These are phyloP conservation scores for Euzophera pinguis DNA, from an alignment of 2,888 invertebrate genomes.

Conservation along the genomic window DNA sequence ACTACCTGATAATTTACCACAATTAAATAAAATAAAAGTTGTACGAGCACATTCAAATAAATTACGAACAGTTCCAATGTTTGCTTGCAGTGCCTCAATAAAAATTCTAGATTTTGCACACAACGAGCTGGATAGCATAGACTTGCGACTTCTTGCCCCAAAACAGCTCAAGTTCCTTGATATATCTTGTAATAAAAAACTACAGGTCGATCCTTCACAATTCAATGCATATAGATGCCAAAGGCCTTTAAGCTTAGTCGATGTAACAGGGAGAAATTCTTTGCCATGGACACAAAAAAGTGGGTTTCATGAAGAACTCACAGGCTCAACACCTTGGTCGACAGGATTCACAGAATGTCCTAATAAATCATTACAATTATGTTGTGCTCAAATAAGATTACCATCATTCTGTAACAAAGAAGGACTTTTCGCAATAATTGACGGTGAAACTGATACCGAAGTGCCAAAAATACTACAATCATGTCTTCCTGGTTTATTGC, in stretches of 20 bases:
- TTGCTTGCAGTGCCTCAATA: conserved; percentile 86
- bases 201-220: conserved; percentile 91
- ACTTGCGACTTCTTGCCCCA: conserved; percentile 87
- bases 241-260: conserved; percentile 89
- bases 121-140: conserved; percentile 90
- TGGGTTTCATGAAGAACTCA: conserved; percentile 77
- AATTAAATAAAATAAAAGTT: conserved; percentile 84
- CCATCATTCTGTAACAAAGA: conserved; percentile 89
- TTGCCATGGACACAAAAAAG: conserved; percentile 79
- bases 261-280: conserved; percentile 90
- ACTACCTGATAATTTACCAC: conserved; percentile 87
- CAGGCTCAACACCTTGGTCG: conserved; percentile 84
- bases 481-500: conserved; percentile 87
- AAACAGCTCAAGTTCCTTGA: conserved; percentile 91
- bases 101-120: conserved; percentile 92
- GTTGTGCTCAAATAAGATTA: conserved; percentile 87
- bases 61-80: conserved; percentile 85
- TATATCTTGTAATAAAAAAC: conserved; percentile 89
- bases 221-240: conserved; percentile 89
- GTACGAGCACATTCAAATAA: conserved; percentile 91
- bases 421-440: conserved; percentile 91
- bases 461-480: conserved; percentile 85
- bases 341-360: conserved; percentile 93
- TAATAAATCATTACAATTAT: conserved; percentile 85
- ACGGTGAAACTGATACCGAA: conserved; percentile 86